phyloP scores from a whole-genome alignment of 2,113 vertebrate species.

The Rhynchopsitta pachyrhyncha region DNA sequence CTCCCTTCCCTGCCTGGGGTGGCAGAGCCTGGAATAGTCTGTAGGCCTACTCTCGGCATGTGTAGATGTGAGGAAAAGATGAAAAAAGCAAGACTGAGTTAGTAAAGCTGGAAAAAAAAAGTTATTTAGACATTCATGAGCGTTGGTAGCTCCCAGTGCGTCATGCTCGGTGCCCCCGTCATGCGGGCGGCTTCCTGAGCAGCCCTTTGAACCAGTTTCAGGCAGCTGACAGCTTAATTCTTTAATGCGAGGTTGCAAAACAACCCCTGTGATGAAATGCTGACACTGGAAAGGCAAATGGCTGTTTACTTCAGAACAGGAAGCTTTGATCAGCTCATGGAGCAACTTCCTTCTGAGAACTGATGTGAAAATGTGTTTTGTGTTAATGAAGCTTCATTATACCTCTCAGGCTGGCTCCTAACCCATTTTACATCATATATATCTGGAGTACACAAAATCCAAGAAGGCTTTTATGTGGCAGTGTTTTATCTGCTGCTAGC shows the following conservation, averaged over 20 bases:
- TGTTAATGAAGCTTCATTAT: background rate
- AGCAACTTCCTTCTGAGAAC: background rate
- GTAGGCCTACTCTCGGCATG: fast-evolving
- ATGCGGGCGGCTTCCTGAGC: background rate
- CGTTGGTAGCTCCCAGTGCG: fast-evolving
- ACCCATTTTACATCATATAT: fast-evolving
- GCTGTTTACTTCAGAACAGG: slow-evolving; percentile 1
- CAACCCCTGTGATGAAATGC: background rate
- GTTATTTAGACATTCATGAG: background rate
- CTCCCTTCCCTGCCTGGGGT: no score
- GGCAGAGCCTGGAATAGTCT: background rate
- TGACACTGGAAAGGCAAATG: background rate
- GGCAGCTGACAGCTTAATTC: background rate
- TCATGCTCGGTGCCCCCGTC: background rate
- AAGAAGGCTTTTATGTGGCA: background rate
- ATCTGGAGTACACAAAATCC: background rate
- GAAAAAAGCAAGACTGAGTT: background rate
- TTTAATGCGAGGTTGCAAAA: background rate
- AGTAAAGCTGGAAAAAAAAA: background rate
- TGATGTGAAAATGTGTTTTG: background rate
- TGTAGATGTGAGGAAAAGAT: background rate
- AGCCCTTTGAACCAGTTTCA: background rate
- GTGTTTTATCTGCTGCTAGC: background rate
- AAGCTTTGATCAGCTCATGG: background rate
- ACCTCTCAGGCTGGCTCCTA: background rate